phyloP scores from a whole-genome alignment of 1,140 invertebrate genomes.

The Pseudomyrmex sp. region DNA sequence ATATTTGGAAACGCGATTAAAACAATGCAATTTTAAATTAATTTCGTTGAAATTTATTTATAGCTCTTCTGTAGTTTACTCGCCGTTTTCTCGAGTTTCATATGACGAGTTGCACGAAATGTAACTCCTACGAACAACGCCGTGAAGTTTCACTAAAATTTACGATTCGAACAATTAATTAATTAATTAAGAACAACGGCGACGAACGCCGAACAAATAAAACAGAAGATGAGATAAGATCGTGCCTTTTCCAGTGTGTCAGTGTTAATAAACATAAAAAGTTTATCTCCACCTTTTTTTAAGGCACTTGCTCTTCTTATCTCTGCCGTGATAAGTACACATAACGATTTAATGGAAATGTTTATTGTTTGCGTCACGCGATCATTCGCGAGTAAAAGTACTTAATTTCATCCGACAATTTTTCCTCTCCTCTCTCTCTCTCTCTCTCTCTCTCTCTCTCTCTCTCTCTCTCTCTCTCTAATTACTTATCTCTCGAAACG shows the following conservation, averaged over 20 bases:
- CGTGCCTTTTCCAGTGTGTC: not conserved
- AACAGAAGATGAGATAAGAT: not conserved
- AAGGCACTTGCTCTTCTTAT: too few species aligned
- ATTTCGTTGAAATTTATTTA: conserved; percentile 11
- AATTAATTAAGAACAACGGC: not conserved
- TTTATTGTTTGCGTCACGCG: not conserved
- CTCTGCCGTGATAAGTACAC: not conserved
- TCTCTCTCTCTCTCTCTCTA: not conserved
- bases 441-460: not conserved
- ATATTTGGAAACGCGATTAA: too few species aligned
- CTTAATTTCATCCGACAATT: not conserved
- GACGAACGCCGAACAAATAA: not conserved
- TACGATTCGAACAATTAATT: conserved; percentile 5
- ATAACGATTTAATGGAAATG: not conserved
- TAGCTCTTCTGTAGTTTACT: not conserved
- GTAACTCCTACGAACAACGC: too few species aligned
- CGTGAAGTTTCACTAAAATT: not conserved
- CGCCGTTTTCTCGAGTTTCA: too few species aligned
- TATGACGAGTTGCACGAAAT: too few species aligned
- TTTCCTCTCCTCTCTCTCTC: too few species aligned
- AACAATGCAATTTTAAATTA: not conserved
- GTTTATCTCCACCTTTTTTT: too few species aligned
- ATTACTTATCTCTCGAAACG: not conserved
- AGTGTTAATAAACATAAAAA: too few species aligned
- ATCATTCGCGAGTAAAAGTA: not conserved